These are phyloP conservation scores for Platalea minor DNA, from an alignment of 2,797 vertebrate genomes.

Conservation along the genomic window DNA sequence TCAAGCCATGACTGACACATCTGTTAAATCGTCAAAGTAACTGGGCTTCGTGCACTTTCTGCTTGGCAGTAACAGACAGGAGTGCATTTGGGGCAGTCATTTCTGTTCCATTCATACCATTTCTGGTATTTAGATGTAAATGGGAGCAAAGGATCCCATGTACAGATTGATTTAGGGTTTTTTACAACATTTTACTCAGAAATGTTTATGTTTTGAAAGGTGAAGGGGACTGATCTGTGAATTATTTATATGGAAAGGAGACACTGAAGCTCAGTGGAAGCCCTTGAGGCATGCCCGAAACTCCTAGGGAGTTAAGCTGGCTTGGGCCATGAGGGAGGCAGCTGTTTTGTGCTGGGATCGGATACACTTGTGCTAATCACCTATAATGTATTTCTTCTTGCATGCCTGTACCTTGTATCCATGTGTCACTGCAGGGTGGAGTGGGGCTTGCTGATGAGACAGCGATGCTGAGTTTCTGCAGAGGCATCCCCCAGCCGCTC, in stretches of 20 bases:
- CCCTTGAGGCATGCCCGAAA: neutral
- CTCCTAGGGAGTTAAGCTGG: neutral
- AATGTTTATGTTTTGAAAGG: neutral
- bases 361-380: neutral
- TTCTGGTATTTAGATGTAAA: neutral
- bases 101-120: no score
- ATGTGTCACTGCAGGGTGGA: neutral
- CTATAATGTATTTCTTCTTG: neutral
- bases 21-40: neutral
- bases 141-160: neutral
- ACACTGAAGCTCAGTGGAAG: neutral
- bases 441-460: neutral
- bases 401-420: neutral
- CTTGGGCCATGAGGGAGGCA: neutral
- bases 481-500: neutral
- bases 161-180: neutral
- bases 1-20: neutral
- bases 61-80: neutral
- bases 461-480: neutral
- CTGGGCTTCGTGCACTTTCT: neutral
- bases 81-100: neutral
- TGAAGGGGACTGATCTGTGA: no score
- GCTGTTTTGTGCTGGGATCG: neutral
- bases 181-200: neutral
- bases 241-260: neutral